Conservation (phyloP, 2,113 vertebrate species). For the Dipodomys merriami region DNA sequence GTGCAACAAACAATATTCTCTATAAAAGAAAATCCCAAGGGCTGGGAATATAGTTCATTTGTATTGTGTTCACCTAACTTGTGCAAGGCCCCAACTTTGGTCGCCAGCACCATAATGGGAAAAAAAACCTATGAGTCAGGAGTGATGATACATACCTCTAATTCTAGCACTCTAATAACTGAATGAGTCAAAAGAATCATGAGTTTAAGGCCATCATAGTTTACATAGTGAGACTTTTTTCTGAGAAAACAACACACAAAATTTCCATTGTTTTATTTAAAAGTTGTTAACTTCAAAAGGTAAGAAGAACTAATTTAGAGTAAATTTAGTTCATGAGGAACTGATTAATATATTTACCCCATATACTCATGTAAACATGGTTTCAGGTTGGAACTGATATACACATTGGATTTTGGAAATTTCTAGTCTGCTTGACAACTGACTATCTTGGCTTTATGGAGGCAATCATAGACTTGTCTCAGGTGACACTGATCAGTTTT, state of each 20-base stretch:
- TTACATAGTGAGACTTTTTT: too few species aligned
- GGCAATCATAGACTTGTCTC: not conserved
- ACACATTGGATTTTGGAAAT: constrained; percentile 12
- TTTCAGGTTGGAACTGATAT: not conserved
- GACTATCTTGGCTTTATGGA: not conserved
- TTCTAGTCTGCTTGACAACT: not conserved
- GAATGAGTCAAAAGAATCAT: too few species aligned
- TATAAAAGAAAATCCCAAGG: constrained; percentile 10
- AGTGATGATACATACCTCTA: too few species aligned
- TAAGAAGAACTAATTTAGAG: not conserved
- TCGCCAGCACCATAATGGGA: not conserved
- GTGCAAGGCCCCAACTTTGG: too few species aligned
- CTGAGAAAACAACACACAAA: not conserved
- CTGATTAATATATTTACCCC: constrained; percentile 21
- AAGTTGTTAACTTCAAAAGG: not conserved
- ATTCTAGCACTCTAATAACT: too few species aligned
- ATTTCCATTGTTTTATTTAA: constrained; percentile 8
- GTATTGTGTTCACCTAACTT: too few species aligned
- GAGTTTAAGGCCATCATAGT: too few species aligned
- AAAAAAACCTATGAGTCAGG: too few species aligned
- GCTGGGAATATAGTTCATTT: not conserved
- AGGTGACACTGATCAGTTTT: not conserved
- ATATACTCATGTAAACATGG: not conserved
- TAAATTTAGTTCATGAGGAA: constrained; percentile 19
- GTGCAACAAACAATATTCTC: not conserved